Percentiles rank a stretch among this genome's conserved stretches.
Evolutionary conservation across 2,113 vertebrate genomes (phyloP).

Genomic region (Promerops cafer): DNA sequence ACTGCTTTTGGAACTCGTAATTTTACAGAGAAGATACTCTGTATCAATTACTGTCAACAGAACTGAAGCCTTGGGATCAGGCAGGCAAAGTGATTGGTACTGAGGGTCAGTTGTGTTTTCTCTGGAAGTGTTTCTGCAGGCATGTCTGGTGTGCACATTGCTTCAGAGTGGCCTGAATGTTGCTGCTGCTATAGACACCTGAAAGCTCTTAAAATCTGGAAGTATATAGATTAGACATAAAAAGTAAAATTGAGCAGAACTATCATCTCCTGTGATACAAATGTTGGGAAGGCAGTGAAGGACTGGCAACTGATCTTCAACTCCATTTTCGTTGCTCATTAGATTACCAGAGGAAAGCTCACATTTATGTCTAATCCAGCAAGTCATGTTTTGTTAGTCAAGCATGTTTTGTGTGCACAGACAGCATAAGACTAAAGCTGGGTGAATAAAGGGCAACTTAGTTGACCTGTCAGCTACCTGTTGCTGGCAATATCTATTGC

Average conservation of each 20-base stretch:
- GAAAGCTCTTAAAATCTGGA: background rate
- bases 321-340: background rate
- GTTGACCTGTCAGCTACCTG: background rate
- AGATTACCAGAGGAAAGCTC: background rate
- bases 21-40: background rate
- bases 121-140: background rate
- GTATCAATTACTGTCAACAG: background rate
- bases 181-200: background rate
- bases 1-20: accelerated
- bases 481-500: background rate
- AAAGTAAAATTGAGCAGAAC: background rate
- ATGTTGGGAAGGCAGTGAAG: background rate
- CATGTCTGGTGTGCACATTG: accelerated
- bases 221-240: background rate
- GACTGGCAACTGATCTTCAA: background rate
- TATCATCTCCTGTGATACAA: background rate
- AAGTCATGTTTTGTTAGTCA: background rate
- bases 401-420: background rate
- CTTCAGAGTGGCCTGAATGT: background rate
- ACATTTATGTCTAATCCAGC: background rate
- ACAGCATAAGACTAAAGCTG: background rate
- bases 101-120: background rate
- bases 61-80: background rate
- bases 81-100: background rate
- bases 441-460: background rate